A percentile compares a stretch with the other conserved stretches of the same genome.
Conservation (phyloP, 2,888 invertebrate species). For the Metalampra italica region DNA sequence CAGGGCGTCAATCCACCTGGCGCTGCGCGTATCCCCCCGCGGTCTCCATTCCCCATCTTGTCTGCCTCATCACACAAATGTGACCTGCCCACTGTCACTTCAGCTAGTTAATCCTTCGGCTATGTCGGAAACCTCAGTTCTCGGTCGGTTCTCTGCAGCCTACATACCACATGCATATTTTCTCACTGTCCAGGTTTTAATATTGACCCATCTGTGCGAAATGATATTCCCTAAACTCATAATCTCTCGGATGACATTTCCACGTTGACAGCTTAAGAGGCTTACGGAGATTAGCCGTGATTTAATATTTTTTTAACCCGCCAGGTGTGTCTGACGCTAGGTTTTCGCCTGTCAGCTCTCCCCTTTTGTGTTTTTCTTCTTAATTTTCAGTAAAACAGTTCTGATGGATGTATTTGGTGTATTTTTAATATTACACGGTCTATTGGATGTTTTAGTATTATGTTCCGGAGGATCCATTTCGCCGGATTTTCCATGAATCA, state of each 20-base stretch:
- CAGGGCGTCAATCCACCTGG: too few relatives aligned
- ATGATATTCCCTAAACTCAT: conserved; percentile 40
- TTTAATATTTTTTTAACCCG: conserved; percentile 47
- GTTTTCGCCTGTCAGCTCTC: conserved; percentile 34
- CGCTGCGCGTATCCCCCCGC: too few relatives aligned
- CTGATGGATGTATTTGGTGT: conserved; percentile 31
- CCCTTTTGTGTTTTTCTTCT: conserved; percentile 32
- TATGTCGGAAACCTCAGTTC: too few relatives aligned
- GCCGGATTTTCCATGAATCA: too few relatives aligned
- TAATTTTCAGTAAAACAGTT: conserved; percentile 33
- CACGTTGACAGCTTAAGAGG: conserved; percentile 52
- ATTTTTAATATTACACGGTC: conserved; percentile 9
- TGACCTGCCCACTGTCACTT: too few relatives aligned
- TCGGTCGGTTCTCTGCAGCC: too few relatives aligned
- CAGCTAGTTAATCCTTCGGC: too few relatives aligned
- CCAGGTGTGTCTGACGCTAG: conserved; percentile 27
- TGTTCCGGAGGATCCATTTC: too few relatives aligned
- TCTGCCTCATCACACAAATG: too few relatives aligned
- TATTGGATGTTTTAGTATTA: too few relatives aligned
- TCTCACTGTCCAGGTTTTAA: background rate
- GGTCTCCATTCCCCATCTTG: too few relatives aligned
- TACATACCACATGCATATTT: too few relatives aligned
- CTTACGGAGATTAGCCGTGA: conserved; percentile 44
- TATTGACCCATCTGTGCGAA: conserved; percentile 6
- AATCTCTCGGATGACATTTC: conserved; percentile 34